phyloP scores from a whole-genome alignment of 2,888 invertebrate genomes.

The Himalopsyche anomala region DNA sequence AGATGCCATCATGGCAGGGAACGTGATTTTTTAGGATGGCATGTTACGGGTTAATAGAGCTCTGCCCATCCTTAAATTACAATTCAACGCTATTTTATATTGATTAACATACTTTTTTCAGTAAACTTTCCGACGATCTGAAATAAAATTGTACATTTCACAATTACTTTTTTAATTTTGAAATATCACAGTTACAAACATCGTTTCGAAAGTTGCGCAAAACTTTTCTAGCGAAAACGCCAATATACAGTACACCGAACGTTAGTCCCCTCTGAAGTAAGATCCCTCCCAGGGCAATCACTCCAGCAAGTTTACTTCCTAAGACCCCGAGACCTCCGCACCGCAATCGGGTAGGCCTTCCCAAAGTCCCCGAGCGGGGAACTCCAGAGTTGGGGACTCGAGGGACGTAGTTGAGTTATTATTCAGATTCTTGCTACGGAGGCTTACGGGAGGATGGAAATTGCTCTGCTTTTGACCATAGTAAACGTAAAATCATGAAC shows the following conservation, averaged over 20 bases:
- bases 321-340: conserved; percentile 27
- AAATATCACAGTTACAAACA: too few species aligned
- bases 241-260: neutral
- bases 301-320: conserved; percentile 40
- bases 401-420: conserved; percentile 1
- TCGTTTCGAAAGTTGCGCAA: neutral
- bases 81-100: too few species aligned
- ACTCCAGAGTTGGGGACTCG: conserved; percentile 4
- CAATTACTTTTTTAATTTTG: too few species aligned
- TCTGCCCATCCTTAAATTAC: too few species aligned
- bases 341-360: conserved; percentile 42
- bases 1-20: too few species aligned
- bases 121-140: too few species aligned
- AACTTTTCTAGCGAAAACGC: neutral
- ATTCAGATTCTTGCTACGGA: neutral
- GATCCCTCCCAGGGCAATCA: conserved; percentile 16
- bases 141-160: too few species aligned
- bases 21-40: too few species aligned
- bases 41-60: too few species aligned
- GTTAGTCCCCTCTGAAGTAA: neutral
- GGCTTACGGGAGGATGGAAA: neutral
- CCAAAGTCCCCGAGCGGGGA: conserved; percentile 14
- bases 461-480: conserved; percentile 1
- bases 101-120: too few species aligned
- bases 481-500: neutral